Conservation (phyloP, 2,113 vertebrate genomes). For the Corythornis madagascariensis region DNA sequence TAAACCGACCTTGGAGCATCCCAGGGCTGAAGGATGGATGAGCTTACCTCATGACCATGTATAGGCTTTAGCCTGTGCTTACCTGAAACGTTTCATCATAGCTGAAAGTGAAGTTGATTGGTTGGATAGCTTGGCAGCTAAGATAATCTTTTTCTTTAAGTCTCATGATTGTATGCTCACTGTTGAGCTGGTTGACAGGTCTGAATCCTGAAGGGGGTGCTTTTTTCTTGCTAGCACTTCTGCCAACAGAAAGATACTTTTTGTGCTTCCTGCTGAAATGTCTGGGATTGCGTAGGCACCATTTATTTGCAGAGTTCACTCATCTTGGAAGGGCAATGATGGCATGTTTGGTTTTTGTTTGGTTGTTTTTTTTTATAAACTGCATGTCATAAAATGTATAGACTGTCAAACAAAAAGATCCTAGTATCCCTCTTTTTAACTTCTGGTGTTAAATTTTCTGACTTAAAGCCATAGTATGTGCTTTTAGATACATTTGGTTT, state of each 20-base stretch:
- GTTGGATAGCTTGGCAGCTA: background rate
- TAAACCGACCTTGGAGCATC: too few relatives aligned
- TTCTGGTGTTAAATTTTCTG: background rate
- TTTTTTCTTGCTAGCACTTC: background rate
- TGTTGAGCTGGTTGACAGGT: background rate
- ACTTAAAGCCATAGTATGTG: too few relatives aligned
- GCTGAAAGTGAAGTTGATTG: background rate
- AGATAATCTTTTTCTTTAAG: background rate
- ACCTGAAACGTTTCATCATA: background rate
- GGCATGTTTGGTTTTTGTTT: rapidly evolving
- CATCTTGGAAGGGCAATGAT: background rate
- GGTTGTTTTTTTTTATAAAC: background rate
- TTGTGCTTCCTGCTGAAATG: background rate
- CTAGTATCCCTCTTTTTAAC: background rate
- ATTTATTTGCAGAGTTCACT: background rate
- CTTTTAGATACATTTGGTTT: background rate
- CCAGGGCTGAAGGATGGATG: too few relatives aligned
- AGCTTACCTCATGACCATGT: too few relatives aligned
- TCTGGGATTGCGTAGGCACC: background rate
- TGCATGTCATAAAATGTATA: rapidly evolving
- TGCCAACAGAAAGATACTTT: background rate
- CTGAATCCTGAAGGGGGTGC: background rate
- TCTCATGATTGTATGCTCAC: background rate
- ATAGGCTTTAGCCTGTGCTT: background rate
- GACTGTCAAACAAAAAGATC: background rate